phyloP scores from a whole-genome alignment of 2,888 invertebrate species.

The Heteromyza rotundicornis region DNA sequence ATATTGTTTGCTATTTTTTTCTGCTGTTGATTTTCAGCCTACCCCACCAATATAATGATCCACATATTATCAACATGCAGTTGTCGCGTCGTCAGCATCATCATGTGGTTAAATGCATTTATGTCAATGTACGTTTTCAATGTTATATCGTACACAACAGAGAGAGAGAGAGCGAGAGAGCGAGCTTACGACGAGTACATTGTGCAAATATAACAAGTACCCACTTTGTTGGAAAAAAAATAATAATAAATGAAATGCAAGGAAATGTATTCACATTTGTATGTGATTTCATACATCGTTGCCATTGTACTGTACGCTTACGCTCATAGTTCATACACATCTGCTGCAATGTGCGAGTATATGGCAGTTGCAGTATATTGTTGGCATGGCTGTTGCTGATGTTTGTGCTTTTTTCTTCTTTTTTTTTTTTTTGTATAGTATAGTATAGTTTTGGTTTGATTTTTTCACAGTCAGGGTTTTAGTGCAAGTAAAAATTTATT shows the following conservation, averaged over 20 bases:
- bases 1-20: too few species aligned
- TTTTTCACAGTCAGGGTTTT: background rate
- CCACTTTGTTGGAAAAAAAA: background rate
- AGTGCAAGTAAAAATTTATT: background rate
- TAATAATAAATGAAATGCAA: background rate
- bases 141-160: too few species aligned
- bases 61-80: too few species aligned
- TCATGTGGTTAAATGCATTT: conserved; percentile 53
- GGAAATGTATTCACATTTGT: background rate
- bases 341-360: background rate
- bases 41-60: too few species aligned
- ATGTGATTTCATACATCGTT: too few species aligned
- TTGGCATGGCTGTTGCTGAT: background rate
- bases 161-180: too few species aligned
- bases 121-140: conserved; percentile 57
- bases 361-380: too few species aligned
- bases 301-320: too few species aligned
- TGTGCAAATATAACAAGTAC: background rate
- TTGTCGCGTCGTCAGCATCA: too few species aligned
- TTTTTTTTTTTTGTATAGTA: background rate
- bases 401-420: background rate
- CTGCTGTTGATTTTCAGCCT: too few species aligned
- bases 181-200: too few species aligned
- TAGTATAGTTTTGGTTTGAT: background rate
- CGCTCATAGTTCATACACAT: background rate